Evolutionary conservation across 2,888 invertebrate species (phyloP).

Genomic region (Lepeophtheirus nordmannii): DNA sequence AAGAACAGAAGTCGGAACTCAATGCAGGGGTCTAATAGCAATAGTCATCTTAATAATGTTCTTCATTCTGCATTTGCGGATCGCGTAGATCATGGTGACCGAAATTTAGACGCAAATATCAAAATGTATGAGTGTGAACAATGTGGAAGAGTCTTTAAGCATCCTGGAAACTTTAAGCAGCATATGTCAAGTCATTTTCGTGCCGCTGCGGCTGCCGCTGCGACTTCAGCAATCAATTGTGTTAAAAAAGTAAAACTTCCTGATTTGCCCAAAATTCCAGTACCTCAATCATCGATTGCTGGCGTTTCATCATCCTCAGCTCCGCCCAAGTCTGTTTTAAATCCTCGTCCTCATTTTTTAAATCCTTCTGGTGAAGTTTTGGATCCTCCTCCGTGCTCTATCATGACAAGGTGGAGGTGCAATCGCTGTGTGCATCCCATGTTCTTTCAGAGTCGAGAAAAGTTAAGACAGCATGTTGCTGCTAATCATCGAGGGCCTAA

Average conservation of each 20-base stretch:
- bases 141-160: slow-evolving; percentile 22
- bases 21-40: neutral
- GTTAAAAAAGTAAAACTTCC: neutral
- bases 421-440: neutral
- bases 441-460: slow-evolving; percentile 3
- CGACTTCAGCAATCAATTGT: neutral
- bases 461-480: neutral
- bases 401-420: neutral
- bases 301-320: neutral
- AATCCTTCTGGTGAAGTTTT: neutral
- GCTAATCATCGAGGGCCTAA: slow-evolving; percentile 5
- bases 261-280: neutral
- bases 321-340: neutral
- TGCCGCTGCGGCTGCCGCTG: neutral
- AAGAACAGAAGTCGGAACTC: neutral
- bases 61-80: slow-evolving; percentile 25
- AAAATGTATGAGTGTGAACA: slow-evolving; percentile 23
- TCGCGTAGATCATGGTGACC: slow-evolving; percentile 22
- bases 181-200: slow-evolving; percentile 24
- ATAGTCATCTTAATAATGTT: slow-evolving; percentile 17
- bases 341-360: neutral
- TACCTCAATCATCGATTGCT: neutral
- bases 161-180: slow-evolving; percentile 24
- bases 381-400: neutral
- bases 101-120: neutral